phyloP scores from a whole-genome alignment of 2,113 vertebrate species.

The Dissostichus mawsoni region DNA sequence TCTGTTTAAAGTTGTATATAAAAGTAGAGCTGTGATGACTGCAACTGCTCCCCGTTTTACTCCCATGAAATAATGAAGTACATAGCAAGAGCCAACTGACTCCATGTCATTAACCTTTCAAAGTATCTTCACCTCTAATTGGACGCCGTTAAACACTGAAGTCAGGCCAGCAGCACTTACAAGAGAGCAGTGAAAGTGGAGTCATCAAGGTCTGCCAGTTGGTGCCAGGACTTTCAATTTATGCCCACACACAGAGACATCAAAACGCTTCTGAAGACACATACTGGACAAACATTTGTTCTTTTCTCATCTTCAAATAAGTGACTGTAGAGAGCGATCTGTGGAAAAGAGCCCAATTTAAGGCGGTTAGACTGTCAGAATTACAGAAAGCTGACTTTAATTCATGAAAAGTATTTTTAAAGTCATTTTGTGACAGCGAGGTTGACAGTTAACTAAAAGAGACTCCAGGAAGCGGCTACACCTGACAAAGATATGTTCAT shows the following conservation, averaged over 20 bases:
- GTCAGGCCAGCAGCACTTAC: slow-evolving; percentile 16
- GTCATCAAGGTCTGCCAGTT: neutral
- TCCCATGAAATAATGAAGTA: slow-evolving; percentile 37
- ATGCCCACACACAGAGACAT: neutral
- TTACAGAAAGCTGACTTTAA: no score
- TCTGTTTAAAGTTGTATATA: neutral
- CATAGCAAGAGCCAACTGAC: slow-evolving; percentile 1
- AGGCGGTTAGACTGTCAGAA: neutral
- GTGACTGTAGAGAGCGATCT: neutral
- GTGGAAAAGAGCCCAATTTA: neutral
- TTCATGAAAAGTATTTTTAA: no score
- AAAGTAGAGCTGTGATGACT: slow-evolving; percentile 7
- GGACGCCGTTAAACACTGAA: slow-evolving; percentile 48
- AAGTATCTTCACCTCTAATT: slow-evolving; percentile 56
- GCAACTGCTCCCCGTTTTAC: neutral
- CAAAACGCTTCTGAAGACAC: neutral
- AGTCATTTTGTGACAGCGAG: no score
- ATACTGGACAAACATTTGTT: neutral
- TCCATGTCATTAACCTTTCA: slow-evolving; percentile 39
- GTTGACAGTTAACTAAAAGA: no score
- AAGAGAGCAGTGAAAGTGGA: slow-evolving; percentile 23
- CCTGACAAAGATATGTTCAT: no score
- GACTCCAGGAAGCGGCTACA: no score
- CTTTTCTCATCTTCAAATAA: neutral
- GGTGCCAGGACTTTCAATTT: slow-evolving; percentile 12